Evolutionary conservation across 2,797 vertebrate genomes (phyloP).

Genomic region (Labeo calbasu): DNA sequence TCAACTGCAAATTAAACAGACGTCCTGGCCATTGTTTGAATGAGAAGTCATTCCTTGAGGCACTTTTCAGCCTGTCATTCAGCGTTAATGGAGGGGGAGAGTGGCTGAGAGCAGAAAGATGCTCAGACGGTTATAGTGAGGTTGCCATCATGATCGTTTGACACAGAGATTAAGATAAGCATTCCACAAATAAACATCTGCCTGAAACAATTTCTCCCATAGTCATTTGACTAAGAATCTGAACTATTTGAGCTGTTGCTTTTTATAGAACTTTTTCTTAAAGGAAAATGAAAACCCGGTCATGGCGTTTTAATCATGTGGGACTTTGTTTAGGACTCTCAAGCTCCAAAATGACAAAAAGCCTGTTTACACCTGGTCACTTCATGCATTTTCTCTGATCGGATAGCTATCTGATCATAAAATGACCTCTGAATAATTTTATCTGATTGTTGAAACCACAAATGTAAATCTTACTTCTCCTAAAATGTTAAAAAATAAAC

Average conservation of each 20-base stretch:
- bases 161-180: constrained; percentile 23
- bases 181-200: constrained; percentile 35
- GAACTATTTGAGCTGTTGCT: constrained; percentile 2
- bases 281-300: background rate
- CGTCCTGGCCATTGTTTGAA: constrained; percentile 61
- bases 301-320: too few relatives aligned
- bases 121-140: constrained; percentile 12
- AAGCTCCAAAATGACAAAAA: too few relatives aligned
- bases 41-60: constrained; percentile 58
- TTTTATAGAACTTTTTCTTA: background rate
- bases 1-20: constrained; percentile 66
- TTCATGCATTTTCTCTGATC: too few relatives aligned
- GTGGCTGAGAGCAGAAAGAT: constrained; percentile 21
- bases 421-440: too few relatives aligned
- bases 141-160: constrained; percentile 38
- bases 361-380: too few relatives aligned
- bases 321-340: too few relatives aligned
- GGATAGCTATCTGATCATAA: too few relatives aligned
- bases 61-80: constrained; percentile 55
- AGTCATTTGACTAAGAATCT: background rate
- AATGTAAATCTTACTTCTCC: too few relatives aligned
- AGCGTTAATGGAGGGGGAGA: constrained; percentile 45
- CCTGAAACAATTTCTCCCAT: background rate
- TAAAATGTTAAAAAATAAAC: too few relatives aligned
- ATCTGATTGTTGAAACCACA: too few relatives aligned